These are phyloP conservation scores for Larimichthys crocea DNA, from an alignment of 2,113 vertebrate species.

Conservation along the genomic window DNA sequence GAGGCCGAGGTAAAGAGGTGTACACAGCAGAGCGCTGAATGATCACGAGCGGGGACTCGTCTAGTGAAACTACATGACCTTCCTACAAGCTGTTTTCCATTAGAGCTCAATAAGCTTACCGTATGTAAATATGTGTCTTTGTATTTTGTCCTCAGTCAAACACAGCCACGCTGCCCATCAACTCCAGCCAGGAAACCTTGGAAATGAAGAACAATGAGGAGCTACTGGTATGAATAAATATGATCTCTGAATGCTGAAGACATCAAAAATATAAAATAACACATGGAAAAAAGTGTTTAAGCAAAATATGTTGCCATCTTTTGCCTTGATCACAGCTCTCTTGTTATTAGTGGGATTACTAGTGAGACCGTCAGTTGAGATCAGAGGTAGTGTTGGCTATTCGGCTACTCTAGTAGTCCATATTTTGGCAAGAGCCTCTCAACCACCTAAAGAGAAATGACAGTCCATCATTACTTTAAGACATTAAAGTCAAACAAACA, in stretches of 20 bases:
- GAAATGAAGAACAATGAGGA: slow-evolving; percentile 65
- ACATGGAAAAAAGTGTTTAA: too few species aligned
- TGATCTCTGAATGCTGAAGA: rapidly evolving
- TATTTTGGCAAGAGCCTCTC: too few species aligned
- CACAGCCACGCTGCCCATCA: background rate
- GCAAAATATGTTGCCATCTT: too few species aligned
- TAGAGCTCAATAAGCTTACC: background rate
- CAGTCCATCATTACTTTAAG: too few species aligned
- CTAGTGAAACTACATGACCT: background rate
- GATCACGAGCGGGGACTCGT: background rate
- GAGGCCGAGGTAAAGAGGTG: slow-evolving; percentile 92
- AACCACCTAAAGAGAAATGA: too few species aligned
- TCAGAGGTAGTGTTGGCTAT: too few species aligned
- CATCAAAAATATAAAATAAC: too few species aligned
- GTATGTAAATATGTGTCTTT: slow-evolving; percentile 4
- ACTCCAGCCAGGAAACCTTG: slow-evolving; percentile 13
- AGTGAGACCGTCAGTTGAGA: too few species aligned
- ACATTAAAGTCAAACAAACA: too few species aligned
- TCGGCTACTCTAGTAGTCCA: too few species aligned
- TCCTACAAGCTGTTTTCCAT: background rate
- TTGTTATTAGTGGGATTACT: too few species aligned
- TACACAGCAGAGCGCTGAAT: background rate
- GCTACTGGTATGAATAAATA: slow-evolving; percentile 66
- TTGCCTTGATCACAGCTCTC: too few species aligned
- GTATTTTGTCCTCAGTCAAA: slow-evolving; percentile 46